Conservation (phyloP, 2,888 invertebrate genomes). For the Sturmia bella region DNA sequence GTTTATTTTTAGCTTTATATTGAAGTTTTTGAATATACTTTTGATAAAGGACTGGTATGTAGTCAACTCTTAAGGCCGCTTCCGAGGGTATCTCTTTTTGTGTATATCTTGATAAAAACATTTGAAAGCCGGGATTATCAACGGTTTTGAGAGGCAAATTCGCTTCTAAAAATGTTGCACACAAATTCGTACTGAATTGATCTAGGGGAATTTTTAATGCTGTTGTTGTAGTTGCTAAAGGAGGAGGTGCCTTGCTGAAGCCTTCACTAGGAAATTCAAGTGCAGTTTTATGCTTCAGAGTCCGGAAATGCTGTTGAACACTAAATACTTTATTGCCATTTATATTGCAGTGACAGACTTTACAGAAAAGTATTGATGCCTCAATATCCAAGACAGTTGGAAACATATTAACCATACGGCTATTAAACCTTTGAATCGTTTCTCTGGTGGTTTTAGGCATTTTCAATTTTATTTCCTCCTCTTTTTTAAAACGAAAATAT, state of each 20-base stretch:
- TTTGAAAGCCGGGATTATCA: slow-evolving; percentile 33
- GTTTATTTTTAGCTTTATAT: slow-evolving; percentile 41
- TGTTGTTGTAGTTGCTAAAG: neutral
- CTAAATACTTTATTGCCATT: slow-evolving; percentile 41
- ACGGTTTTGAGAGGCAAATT: slow-evolving; percentile 43
- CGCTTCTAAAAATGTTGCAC: slow-evolving; percentile 45
- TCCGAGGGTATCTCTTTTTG: slow-evolving; percentile 26
- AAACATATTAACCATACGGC: slow-evolving; percentile 46
- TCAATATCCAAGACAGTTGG: slow-evolving; percentile 39
- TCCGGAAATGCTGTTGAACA: slow-evolving; percentile 55
- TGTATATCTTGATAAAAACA: slow-evolving; percentile 47
- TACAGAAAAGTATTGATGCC: slow-evolving; percentile 41
- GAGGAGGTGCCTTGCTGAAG: neutral
- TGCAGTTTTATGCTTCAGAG: slow-evolving; percentile 42
- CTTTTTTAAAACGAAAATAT: neutral
- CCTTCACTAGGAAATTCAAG: slow-evolving; percentile 2
- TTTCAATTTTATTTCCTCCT: neutral
- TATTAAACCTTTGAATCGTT: slow-evolving; percentile 35
- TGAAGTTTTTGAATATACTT: slow-evolving; percentile 44
- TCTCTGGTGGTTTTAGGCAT: slow-evolving; percentile 42
- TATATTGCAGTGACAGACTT: slow-evolving; percentile 47
- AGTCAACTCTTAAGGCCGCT: slow-evolving; percentile 2
- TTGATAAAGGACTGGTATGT: slow-evolving; percentile 35
- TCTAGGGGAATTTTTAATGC: slow-evolving; percentile 1
- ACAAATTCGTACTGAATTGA: slow-evolving; percentile 43